Conservation (phyloP, 2,888 invertebrate genomes). For the Agrochola litura region DNA sequence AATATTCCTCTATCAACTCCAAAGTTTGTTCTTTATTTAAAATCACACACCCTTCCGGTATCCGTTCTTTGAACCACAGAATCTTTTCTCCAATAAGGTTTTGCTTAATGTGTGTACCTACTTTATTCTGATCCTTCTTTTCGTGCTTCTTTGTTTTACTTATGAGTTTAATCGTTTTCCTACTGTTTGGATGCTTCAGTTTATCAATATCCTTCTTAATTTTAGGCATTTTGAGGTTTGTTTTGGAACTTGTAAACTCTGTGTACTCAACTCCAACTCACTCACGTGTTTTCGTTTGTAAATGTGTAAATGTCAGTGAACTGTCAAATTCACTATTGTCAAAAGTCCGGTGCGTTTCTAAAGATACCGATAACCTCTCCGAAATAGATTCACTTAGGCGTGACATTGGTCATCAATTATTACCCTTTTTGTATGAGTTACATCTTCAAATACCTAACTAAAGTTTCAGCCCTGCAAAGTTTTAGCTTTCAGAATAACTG, state of each 20-base stretch:
- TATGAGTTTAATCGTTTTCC: slow-evolving; percentile 94
- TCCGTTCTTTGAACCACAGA: slow-evolving; percentile 93
- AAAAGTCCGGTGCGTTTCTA: slow-evolving; percentile 3
- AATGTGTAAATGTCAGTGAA: slow-evolving; percentile 45
- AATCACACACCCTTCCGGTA: slow-evolving; percentile 88
- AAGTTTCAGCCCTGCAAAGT: too few relatives aligned
- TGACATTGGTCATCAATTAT: too few relatives aligned
- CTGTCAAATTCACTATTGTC: too few relatives aligned
- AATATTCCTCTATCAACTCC: slow-evolving; percentile 90
- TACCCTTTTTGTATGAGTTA: too few relatives aligned
- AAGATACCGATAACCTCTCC: not conserved
- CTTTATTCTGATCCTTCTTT: slow-evolving; percentile 91
- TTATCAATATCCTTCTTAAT: slow-evolving; percentile 85
- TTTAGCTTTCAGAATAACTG: too few relatives aligned
- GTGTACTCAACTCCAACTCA: not conserved
- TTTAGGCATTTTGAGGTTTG: slow-evolving; percentile 80
- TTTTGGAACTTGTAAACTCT: slow-evolving; percentile 26
- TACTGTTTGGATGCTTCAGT: slow-evolving; percentile 95
- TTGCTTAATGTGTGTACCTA: slow-evolving; percentile 93
- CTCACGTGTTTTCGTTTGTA: slow-evolving; percentile 38
- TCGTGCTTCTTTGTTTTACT: slow-evolving; percentile 93
- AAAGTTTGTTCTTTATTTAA: slow-evolving; percentile 91
- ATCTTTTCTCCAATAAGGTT: slow-evolving; percentile 94
- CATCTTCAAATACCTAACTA: too few relatives aligned
- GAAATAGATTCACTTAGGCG: too few relatives aligned